A percentile compares a stretch with the other conserved stretches of the same genome.
phyloP scores from a whole-genome alignment of 2,888 invertebrate species.

The Buathra laborator region DNA sequence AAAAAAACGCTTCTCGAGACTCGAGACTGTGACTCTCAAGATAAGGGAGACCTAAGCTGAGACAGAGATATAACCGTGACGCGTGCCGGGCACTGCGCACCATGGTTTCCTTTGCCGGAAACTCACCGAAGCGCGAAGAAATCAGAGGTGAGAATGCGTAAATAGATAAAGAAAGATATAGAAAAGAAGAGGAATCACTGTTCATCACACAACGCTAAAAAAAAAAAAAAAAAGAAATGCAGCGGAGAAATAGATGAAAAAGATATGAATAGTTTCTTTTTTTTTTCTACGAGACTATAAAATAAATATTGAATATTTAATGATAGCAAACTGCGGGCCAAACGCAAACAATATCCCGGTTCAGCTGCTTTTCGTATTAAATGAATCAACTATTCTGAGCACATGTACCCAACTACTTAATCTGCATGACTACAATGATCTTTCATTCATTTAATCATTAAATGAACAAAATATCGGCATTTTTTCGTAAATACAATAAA shows the following conservation, averaged over 20 bases:
- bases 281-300: not conserved
- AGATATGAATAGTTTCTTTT: slow-evolving; percentile 13
- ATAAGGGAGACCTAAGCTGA: not conserved
- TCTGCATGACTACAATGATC: not conserved
- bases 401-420: not conserved
- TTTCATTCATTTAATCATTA: too few relatives aligned
- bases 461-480: not conserved
- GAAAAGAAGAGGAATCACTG: slow-evolving; percentile 34
- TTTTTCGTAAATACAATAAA: not conserved
- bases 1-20: not conserved
- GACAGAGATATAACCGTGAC: slow-evolving; percentile 39
- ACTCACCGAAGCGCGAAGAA: slow-evolving; percentile 55
- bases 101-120: slow-evolving; percentile 45
- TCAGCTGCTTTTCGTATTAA: slow-evolving; percentile 43
- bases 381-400: slow-evolving; percentile 1
- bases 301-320: slow-evolving; percentile 42
- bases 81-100: slow-evolving; percentile 55
- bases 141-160: slow-evolving; percentile 60
- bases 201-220: slow-evolving; percentile 2
- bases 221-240: slow-evolving; percentile 4
- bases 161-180: slow-evolving; percentile 52
- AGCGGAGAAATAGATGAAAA: not conserved
- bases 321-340: slow-evolving; percentile 44
- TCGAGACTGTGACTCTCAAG: not conserved
- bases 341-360: slow-evolving; percentile 42